phyloP scores from a whole-genome alignment of 2,888 invertebrate species.

The Sphaeridia pumilis region DNA sequence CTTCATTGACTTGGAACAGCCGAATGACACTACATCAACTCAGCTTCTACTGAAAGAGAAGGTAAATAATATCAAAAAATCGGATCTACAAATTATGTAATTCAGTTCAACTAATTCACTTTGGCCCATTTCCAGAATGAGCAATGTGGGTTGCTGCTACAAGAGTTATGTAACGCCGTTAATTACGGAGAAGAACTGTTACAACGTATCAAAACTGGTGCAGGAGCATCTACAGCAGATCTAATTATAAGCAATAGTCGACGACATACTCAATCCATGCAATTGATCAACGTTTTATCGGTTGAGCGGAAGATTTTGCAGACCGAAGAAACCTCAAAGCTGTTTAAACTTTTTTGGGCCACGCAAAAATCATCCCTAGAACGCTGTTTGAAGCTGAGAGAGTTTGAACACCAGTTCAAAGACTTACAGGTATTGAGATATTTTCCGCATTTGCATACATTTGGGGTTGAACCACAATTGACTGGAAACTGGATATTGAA shows the following conservation, averaged over 20 bases:
- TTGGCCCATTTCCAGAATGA: conserved; percentile 39
- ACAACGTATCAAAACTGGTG: conserved; percentile 42
- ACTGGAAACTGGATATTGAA: background rate
- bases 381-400: conserved; percentile 77
- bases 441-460: conserved; percentile 7
- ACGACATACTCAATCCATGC: conserved; percentile 2
- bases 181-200: conserved; percentile 79
- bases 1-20: conserved; percentile 81
- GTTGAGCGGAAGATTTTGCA: conserved; percentile 67
- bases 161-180: conserved; percentile 73
- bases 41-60: conserved; percentile 74
- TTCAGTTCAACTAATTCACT: background rate
- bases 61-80: conserved; percentile 41
- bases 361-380: conserved; percentile 78
- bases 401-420: conserved; percentile 90
- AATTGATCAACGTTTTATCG: conserved; percentile 34
- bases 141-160: conserved; percentile 58
- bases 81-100: background rate
- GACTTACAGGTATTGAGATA: conserved; percentile 67
- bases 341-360: conserved; percentile 90
- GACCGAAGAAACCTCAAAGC: conserved; percentile 84
- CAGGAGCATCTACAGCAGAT: background rate
- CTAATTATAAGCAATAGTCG: background rate
- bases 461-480: background rate
- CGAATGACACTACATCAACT: conserved; percentile 84